Evolutionary conservation across 2,797 vertebrate species (phyloP), one percentile per base, ranked within the genome.

Genomic region (Ispidina picta): DNA sequence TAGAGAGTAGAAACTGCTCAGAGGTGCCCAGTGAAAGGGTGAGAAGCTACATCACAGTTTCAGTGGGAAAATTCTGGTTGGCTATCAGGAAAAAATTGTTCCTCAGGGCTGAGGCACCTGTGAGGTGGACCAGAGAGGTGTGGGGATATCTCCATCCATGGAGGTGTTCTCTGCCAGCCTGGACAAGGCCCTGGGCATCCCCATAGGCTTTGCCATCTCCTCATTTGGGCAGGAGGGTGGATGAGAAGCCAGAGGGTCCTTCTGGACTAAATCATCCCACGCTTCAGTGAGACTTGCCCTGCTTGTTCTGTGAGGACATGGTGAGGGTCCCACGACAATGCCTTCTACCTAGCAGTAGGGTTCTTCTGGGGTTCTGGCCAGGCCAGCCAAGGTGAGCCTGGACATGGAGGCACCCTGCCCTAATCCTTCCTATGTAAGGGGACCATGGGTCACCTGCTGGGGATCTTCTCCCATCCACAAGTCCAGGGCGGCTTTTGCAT

Each of bases 221-320:
- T 73, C 25, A 8, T 16, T 4, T 56, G 41, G 25, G 54, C 28
- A 60, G 16, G 6, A 70, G 25, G 25, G 22, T 63, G 41, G 25
- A 56, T 39, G 41, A 84, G 39, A 84, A 29, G 73, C n/a, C 19
- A 41, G 20, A 60, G 49, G 9, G 22, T 60, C 31, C 19, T 83
- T 68, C 31, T 26, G 80, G 51, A 26, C 9, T 81, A 7, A 63
- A 51, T 31, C 46, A 58, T 78, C 63, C 46, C 1, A 1, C 10
- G n/a, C 19, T 54, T 39, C 20, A 10, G 35, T n/a, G 41, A 25
- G 44, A 79, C 73, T 63, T 84, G 22, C n/a, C 25, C 48, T 59
- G 41, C 35, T 70, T 0, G 0, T 75, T 56, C 39, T 33, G 52
- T 64, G 21, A 52, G 14, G 54, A 56, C 44, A 2, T 2, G 0